A percentile compares a stretch with the other conserved stretches of the same genome.
These are phyloP conservation scores for Lordiphosa stackelbergi DNA, from an alignment of 1,140 invertebrate genomes.

Conservation along the genomic window DNA sequence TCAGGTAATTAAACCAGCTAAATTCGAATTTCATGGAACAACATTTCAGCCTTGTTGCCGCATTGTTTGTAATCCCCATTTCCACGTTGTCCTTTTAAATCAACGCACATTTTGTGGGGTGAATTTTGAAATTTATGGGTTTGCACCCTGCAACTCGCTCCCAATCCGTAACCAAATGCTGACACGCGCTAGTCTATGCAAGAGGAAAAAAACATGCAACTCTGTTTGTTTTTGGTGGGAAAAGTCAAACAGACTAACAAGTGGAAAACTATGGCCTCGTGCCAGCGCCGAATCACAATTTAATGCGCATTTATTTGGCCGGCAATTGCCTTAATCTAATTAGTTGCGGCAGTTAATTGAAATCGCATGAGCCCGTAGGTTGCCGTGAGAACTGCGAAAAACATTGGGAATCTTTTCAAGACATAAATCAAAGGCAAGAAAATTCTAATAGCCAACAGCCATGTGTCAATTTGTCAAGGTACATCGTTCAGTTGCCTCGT, in stretches of 20 bases:
- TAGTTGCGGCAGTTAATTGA: slow-evolving; percentile 70
- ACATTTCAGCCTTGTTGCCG: slow-evolving; percentile 54
- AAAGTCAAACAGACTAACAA: slow-evolving; percentile 47
- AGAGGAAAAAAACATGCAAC: slow-evolving; percentile 22
- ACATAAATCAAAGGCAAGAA: slow-evolving; percentile 54
- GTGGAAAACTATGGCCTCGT: slow-evolving; percentile 55
- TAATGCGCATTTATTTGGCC: slow-evolving; percentile 35
- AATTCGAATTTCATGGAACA: slow-evolving; percentile 35
- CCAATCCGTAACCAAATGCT: slow-evolving; percentile 46
- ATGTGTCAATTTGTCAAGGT: slow-evolving; percentile 75
- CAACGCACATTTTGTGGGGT: slow-evolving; percentile 39
- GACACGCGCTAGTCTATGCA: slow-evolving; percentile 58
- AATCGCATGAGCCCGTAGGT: slow-evolving; percentile 46
- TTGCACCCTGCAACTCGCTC: slow-evolving; percentile 14
- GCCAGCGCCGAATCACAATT: slow-evolving; percentile 38
- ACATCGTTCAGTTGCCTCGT: slow-evolving; percentile 57
- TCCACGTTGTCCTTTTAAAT: slow-evolving; percentile 66
- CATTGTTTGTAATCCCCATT: slow-evolving; percentile 35
- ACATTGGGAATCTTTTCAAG: not conserved
- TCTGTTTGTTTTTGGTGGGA: slow-evolving; percentile 45
- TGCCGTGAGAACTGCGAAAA: slow-evolving; percentile 22
- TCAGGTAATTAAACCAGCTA: slow-evolving; percentile 54
- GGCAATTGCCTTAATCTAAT: slow-evolving; percentile 65
- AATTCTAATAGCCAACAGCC: slow-evolving; percentile 49
- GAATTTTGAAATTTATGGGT: slow-evolving; percentile 45